A percentile compares a stretch with the other conserved stretches of the same genome.
These are phyloP conservation scores for Caranx melampygus DNA, from an alignment of 2,113 vertebrate species.

Conservation along the genomic window DNA sequence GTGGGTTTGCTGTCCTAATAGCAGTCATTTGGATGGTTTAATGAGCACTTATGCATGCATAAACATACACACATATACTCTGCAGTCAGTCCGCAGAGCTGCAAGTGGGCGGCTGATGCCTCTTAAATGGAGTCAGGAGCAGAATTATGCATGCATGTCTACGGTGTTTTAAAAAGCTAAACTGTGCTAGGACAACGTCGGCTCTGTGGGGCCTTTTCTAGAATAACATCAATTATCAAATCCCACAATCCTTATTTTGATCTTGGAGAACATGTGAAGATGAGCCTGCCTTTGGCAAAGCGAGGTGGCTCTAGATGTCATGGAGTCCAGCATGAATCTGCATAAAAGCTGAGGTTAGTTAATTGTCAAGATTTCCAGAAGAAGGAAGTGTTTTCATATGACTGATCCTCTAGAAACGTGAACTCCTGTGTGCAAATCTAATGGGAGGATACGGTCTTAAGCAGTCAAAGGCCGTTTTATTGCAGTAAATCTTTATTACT, in stretches of 20 bases:
- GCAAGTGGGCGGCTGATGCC: constrained; percentile 58
- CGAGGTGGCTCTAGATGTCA: background rate
- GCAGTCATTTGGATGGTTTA: constrained; percentile 43
- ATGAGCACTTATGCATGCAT: constrained; percentile 37
- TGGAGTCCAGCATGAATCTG: too few species aligned
- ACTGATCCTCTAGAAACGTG: background rate
- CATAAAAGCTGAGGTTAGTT: background rate
- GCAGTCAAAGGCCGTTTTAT: constrained; percentile 4
- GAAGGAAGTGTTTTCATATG: background rate
- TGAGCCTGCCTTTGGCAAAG: background rate
- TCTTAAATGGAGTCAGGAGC: constrained; percentile 23
- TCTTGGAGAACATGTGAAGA: constrained; percentile 1
- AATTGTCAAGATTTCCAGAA: background rate
- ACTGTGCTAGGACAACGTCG: background rate
- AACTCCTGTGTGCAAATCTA: background rate
- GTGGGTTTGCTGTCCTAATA: constrained; percentile 49
- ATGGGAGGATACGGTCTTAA: background rate
- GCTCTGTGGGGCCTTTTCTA: background rate
- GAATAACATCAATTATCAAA: background rate
- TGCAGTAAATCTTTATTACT: background rate
- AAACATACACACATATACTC: constrained; percentile 8
- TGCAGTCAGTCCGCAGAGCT: constrained; percentile 36
- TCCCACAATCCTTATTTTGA: background rate
- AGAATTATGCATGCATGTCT: background rate
- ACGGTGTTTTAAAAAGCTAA: background rate